These are phyloP conservation scores for Sinocyclocheilus grahami DNA, from an alignment of 2,113 vertebrate genomes.

Conservation along the genomic window DNA sequence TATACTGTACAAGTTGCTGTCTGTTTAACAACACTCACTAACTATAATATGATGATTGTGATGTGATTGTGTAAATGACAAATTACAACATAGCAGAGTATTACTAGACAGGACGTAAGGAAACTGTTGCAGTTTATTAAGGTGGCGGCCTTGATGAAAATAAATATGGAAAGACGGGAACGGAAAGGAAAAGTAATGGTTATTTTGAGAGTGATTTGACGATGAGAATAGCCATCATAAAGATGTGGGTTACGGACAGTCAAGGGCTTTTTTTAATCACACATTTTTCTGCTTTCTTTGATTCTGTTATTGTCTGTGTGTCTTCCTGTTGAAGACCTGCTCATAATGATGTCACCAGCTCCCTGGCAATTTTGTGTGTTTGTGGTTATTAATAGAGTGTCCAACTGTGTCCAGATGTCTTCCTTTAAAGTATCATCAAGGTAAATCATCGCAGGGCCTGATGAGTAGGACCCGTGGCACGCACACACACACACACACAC, in stretches of 20 bases:
- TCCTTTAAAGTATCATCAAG: slow-evolving; percentile 71
- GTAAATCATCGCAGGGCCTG: slow-evolving; percentile 65
- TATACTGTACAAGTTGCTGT: background rate
- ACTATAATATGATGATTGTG: background rate
- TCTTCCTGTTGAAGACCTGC: slow-evolving; percentile 66
- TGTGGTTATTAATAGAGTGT: slow-evolving; percentile 70
- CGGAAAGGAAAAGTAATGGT: slow-evolving; percentile 21
- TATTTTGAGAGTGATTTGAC: slow-evolving; percentile 10
- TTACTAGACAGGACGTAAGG: slow-evolving; percentile 18
- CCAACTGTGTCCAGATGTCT: slow-evolving; percentile 75
- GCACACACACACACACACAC: slow-evolving; percentile 17
- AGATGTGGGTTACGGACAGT: slow-evolving; percentile 29
- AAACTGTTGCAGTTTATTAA: background rate
- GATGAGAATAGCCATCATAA: slow-evolving; percentile 26
- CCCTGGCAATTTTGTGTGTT: slow-evolving; percentile 54
- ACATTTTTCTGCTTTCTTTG: slow-evolving; percentile 64
- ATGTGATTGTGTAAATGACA: background rate
- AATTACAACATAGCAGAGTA: background rate
- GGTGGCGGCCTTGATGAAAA: slow-evolving; percentile 6
- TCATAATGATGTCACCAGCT: slow-evolving; percentile 70
- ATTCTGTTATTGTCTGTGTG: slow-evolving; percentile 68
- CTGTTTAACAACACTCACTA: background rate
- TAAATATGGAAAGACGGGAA: background rate
- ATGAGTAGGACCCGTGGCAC: slow-evolving; percentile 51
- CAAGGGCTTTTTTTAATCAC: slow-evolving; percentile 44